Evolutionary conservation across 1,140 invertebrate genomes (phyloP).

Genomic region (Ditylenchus dipsaci): DNA sequence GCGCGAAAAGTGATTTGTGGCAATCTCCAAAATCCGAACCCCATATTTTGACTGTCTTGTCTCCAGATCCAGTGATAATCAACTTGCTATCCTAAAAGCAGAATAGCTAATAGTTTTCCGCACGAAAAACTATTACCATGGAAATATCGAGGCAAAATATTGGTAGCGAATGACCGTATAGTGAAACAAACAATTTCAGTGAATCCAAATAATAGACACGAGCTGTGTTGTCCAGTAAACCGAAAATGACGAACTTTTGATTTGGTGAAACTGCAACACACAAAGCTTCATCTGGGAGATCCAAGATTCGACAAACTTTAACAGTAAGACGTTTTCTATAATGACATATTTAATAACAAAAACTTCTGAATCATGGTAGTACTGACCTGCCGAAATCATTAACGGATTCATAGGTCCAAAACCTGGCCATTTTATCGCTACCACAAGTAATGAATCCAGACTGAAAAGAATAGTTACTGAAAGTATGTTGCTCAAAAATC

Average conservation of each 20-base stretch:
- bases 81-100: conserved; percentile 72
- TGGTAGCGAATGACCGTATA: conserved; percentile 94
- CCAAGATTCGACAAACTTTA: conserved; percentile 73
- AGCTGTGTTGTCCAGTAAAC: conserved; percentile 84
- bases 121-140: conserved; percentile 5
- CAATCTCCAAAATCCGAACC: conserved; percentile 97
- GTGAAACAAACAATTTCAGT: conserved; percentile 87
- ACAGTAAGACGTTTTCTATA: conserved; percentile 70
- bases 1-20: conserved; percentile 70
- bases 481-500: conserved; percentile 1
- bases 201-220: conserved; percentile 91
- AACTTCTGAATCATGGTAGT: background rate
- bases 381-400: conserved; percentile 38
- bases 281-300: conserved; percentile 79
- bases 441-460: conserved; percentile 65
- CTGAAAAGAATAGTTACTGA: conserved; percentile 31
- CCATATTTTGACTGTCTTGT: conserved; percentile 95
- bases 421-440: conserved; percentile 81
- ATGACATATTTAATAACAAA: conserved; percentile 14
- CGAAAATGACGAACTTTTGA: conserved; percentile 79
- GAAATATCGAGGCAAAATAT: conserved; percentile 83
- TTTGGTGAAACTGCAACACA: conserved; percentile 77
- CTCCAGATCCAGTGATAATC: conserved; percentile 86
- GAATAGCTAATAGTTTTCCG: background rate
- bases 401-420: conserved; percentile 85